phyloP scores from a whole-genome alignment of 2,888 invertebrate genomes.

The Tuberolachnus salignus region DNA sequence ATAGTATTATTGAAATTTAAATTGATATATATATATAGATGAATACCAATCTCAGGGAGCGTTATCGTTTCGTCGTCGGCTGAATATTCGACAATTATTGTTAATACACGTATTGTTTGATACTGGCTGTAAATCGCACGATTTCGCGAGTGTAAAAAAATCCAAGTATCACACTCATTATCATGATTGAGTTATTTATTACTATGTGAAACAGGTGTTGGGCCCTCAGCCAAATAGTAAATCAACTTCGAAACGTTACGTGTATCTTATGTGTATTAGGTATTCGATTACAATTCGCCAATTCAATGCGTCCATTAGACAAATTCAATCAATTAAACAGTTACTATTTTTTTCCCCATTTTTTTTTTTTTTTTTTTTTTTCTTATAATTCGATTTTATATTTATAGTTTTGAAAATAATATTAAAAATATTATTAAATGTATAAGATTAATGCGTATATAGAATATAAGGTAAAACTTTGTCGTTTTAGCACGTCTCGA shows the following conservation, averaged over 20 bases:
- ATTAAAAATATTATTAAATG: too few relatives aligned
- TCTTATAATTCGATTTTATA: too few relatives aligned
- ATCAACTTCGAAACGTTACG: neutral
- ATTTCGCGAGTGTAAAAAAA: neutral
- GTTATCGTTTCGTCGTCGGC: neutral
- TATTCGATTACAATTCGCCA: neutral
- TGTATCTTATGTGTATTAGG: neutral
- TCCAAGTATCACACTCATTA: neutral
- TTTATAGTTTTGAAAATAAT: too few relatives aligned
- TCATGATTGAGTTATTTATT: conserved; percentile 10
- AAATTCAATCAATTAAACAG: too few relatives aligned
- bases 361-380: too few relatives aligned
- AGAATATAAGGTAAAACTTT: neutral
- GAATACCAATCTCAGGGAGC: too few relatives aligned
- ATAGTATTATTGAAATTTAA: too few relatives aligned
- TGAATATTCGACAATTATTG: neutral
- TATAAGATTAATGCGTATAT: neutral
- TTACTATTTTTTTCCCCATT: too few relatives aligned
- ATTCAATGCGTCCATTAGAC: too few relatives aligned
- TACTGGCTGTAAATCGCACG: too few relatives aligned
- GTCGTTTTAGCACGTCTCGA: neutral
- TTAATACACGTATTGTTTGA: too few relatives aligned
- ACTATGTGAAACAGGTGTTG: conserved; percentile 14
- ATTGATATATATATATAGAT: neutral
- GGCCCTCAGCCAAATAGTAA: conserved; percentile 27